Conservation (phyloP, 2,797 vertebrate genomes). For the Tauraco hartlaubi region DNA sequence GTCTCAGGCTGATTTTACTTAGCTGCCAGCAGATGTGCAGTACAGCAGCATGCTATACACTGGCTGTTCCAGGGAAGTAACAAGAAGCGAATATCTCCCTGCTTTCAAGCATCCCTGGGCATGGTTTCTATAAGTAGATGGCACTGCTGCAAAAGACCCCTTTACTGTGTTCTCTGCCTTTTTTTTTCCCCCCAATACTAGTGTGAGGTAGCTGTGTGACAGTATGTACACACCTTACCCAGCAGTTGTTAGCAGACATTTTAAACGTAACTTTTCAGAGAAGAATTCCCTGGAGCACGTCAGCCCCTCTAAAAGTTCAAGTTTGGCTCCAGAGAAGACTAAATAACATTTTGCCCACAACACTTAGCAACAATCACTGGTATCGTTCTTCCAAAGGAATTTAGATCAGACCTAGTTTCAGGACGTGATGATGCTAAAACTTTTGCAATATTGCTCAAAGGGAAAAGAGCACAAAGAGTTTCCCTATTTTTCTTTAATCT, state of each 20-base stretch:
- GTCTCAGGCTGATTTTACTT: not conserved
- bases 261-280: not conserved
- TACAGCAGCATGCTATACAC: accelerated
- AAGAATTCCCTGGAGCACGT: not conserved
- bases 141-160: not conserved
- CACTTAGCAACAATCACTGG: not conserved
- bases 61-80: not conserved
- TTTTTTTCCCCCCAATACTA: not conserved
- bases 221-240: not conserved
- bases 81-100: not conserved
- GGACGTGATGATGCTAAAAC: not conserved
- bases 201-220: not conserved
- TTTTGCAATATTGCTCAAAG: not conserved
- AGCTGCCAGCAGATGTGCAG: not conserved
- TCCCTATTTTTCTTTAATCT: not conserved
- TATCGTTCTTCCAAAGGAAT: not conserved
- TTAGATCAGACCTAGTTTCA: not conserved
- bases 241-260: not conserved
- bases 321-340: not conserved
- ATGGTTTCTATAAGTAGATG: not conserved
- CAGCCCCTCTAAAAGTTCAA: not conserved
- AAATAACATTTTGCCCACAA: not conserved
- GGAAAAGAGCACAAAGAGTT: not conserved
- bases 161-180: not conserved
- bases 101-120: not conserved